Percentiles rank a stretch among this genome's conserved stretches.
These are phyloP conservation scores for Selenia dentaria DNA, from an alignment of 2,888 invertebrate species.

Conservation along the genomic window DNA sequence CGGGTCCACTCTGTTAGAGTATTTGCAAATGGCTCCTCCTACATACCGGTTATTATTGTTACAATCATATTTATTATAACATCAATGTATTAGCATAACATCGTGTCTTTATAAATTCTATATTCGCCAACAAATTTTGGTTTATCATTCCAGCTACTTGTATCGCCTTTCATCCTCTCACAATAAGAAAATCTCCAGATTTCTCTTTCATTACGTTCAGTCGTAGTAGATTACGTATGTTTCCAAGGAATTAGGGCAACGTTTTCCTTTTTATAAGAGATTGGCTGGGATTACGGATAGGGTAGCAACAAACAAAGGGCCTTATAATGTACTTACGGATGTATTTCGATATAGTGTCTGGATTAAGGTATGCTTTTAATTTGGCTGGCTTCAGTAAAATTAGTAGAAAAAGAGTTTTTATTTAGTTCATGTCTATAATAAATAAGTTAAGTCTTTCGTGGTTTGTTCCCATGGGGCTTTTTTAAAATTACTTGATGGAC, in stretches of 20 bases:
- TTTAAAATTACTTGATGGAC: too few relatives aligned
- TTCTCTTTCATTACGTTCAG: slow-evolving; percentile 22
- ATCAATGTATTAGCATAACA: too few relatives aligned
- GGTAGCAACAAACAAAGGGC: slow-evolving; percentile 50
- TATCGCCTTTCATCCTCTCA: slow-evolving; percentile 7
- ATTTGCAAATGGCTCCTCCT: slow-evolving; percentile 11
- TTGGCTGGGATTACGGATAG: slow-evolving; percentile 55
- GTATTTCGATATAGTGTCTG: slow-evolving; percentile 9
- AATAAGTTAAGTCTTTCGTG: too few relatives aligned
- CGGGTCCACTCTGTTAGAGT: slow-evolving; percentile 42
- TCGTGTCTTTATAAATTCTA: too few relatives aligned
- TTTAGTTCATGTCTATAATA: too few relatives aligned
- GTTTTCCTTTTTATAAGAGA: slow-evolving; percentile 59
- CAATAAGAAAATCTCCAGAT: slow-evolving; percentile 21
- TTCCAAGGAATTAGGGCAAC: slow-evolving; percentile 43
- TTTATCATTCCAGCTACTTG: slow-evolving; percentile 1
- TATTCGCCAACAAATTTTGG: too few relatives aligned
- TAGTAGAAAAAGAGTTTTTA: too few relatives aligned
- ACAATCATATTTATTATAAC: too few relatives aligned
- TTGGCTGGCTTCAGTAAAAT: slow-evolving; percentile 19
- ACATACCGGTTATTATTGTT: too few relatives aligned
- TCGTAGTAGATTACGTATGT: slow-evolving; percentile 56
- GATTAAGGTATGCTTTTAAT: slow-evolving; percentile 19
- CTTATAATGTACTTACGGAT: slow-evolving; percentile 30
- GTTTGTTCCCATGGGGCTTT: too few relatives aligned